Conservation (phyloP, 2,797 vertebrate species). For the Lepus oiostolus region DNA sequence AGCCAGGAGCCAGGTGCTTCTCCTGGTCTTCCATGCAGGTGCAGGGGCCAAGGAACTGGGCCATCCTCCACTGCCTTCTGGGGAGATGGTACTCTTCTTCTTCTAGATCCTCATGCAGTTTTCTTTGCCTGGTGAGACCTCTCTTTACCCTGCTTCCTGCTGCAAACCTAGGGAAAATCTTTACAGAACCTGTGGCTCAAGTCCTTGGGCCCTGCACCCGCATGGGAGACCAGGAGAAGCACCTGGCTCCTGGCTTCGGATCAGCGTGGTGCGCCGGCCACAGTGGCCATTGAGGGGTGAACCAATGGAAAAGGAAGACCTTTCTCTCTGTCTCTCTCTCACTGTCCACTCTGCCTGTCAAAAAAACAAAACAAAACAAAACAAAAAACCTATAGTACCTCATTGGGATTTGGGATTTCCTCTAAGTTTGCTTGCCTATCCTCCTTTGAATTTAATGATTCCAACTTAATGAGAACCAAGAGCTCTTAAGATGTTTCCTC, state of each 20-base stretch:
- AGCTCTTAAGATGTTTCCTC: not conserved
- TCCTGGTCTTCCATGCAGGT: too few species aligned
- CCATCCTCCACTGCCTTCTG: too few species aligned
- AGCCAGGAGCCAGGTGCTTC: too few species aligned
- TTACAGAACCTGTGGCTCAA: not conserved
- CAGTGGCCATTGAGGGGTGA: too few species aligned
- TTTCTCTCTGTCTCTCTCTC: too few species aligned
- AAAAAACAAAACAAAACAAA: too few species aligned
- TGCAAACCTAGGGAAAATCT: not conserved
- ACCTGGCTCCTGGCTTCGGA: too few species aligned
- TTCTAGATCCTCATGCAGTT: not conserved
- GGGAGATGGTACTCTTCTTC: not conserved
- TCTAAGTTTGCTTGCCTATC: not conserved
- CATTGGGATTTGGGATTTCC: not conserved
- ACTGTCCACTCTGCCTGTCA: too few species aligned
- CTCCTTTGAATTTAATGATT: not conserved
- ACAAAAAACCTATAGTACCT: not conserved
- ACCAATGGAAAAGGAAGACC: too few species aligned
- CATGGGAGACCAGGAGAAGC: too few species aligned
- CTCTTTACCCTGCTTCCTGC: not conserved
- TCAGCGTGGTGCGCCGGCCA: rapidly evolving
- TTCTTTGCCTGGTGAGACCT: not conserved
- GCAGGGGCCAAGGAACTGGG: too few species aligned
- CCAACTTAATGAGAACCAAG: not conserved
- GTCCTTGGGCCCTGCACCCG: too few species aligned